Evolutionary conservation across 2,113 vertebrate genomes (phyloP).

Genomic region (Zosterops lateralis): DNA sequence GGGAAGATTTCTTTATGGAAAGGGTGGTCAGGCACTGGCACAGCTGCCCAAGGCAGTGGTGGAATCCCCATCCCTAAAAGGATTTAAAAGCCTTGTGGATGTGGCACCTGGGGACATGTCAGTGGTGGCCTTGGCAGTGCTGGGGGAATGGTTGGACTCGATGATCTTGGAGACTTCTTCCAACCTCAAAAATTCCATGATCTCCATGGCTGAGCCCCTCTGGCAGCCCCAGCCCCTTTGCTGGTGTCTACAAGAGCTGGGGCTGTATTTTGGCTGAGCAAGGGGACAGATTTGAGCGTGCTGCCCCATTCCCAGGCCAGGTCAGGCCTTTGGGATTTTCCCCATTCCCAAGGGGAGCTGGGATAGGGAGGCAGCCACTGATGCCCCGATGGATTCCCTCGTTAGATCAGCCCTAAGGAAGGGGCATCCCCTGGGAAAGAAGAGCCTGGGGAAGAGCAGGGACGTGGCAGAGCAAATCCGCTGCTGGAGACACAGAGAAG

Average conservation of each 20-base stretch:
- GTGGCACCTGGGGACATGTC: neutral
- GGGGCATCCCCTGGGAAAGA: neutral
- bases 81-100: neutral
- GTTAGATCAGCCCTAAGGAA: neutral
- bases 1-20: neutral
- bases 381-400: rapidly evolving
- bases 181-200: neutral
- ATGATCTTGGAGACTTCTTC: neutral
- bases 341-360: neutral
- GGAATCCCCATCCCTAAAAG: neutral
- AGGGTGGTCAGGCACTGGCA: rapidly evolving
- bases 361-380: neutral
- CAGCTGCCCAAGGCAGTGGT: neutral
- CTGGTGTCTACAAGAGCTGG: neutral
- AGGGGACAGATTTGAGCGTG: neutral
- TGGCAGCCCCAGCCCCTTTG: neutral
- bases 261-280: rapidly evolving
- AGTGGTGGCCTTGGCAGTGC: neutral
- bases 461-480: neutral
- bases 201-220: rapidly evolving
- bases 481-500: too few relatives aligned
- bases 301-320: neutral
- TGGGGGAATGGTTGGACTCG: rapidly evolving
- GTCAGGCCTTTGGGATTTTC: neutral
- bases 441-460: neutral